These are phyloP conservation scores for Nasalis larvatus DNA, from an alignment of 2,113 vertebrate species.

Conservation along the genomic window DNA sequence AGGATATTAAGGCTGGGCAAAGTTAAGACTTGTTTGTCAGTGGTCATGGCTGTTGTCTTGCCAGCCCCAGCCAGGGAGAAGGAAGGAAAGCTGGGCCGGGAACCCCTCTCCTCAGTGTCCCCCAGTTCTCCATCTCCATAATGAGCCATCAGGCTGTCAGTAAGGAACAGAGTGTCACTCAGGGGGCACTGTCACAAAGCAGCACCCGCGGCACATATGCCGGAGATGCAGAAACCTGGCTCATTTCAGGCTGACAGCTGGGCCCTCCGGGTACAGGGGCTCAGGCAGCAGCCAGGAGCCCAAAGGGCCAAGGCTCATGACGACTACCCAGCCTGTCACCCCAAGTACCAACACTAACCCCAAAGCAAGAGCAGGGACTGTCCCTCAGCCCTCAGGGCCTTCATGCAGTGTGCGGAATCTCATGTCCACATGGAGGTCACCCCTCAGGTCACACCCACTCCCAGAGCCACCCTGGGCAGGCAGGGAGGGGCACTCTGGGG, in stretches of 20 bases:
- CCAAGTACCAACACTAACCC: rapidly evolving
- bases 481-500: no score
- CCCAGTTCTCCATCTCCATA: background rate
- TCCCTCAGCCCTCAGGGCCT: background rate
- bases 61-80: background rate
- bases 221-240: rapidly evolving
- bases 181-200: background rate
- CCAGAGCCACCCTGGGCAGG: background rate
- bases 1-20: background rate
- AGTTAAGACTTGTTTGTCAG: background rate
- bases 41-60: background rate
- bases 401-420: rapidly evolving
- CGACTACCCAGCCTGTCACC: background rate
- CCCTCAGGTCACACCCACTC: background rate
- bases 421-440: rapidly evolving
- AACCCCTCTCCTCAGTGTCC: background rate
- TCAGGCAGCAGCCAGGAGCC: background rate
- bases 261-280: rapidly evolving
- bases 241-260: background rate
- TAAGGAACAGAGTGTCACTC: background rate
- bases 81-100: background rate
- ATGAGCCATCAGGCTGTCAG: background rate
- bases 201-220: rapidly evolving
- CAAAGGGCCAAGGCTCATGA: background rate
- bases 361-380: background rate